phyloP scores from a whole-genome alignment of 2,113 vertebrate species.

The Colaptes auratus region DNA sequence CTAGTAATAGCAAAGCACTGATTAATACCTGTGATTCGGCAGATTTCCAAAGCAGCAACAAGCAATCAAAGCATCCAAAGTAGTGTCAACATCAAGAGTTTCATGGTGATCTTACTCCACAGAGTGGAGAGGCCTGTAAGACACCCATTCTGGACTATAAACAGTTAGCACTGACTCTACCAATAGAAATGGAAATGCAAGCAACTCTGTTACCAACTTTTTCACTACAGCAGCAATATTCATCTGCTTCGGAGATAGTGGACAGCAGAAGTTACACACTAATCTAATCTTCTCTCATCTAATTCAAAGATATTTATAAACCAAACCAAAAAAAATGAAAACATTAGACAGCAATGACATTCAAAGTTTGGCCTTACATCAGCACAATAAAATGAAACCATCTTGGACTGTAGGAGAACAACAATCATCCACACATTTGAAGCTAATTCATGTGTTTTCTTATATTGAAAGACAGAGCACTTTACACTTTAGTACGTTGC shows the following conservation, averaged over 20 bases:
- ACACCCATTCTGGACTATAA: neutral
- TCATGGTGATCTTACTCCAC: neutral
- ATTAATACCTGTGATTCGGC: neutral
- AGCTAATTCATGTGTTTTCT: neutral
- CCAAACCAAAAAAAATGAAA: neutral
- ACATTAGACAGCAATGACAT: neutral
- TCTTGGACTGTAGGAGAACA: neutral
- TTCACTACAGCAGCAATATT: neutral
- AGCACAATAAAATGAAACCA: neutral
- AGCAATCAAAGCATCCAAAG: neutral
- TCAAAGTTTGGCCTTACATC: neutral
- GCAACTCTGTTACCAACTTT: neutral
- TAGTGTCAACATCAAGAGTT: neutral
- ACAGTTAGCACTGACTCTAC: neutral
- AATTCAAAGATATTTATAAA: neutral
- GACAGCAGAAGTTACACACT: neutral
- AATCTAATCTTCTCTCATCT: neutral
- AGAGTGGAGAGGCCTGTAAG: neutral
- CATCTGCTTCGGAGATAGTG: neutral
- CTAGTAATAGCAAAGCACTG: conserved; percentile 58
- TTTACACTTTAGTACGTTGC: neutral
- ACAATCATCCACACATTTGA: neutral
- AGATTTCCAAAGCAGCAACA: neutral
- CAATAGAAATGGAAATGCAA: neutral
- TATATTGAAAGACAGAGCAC: neutral